These are phyloP conservation scores for Papilio machaon DNA, from an alignment of 1,140 invertebrate species.

Conservation along the genomic window DNA sequence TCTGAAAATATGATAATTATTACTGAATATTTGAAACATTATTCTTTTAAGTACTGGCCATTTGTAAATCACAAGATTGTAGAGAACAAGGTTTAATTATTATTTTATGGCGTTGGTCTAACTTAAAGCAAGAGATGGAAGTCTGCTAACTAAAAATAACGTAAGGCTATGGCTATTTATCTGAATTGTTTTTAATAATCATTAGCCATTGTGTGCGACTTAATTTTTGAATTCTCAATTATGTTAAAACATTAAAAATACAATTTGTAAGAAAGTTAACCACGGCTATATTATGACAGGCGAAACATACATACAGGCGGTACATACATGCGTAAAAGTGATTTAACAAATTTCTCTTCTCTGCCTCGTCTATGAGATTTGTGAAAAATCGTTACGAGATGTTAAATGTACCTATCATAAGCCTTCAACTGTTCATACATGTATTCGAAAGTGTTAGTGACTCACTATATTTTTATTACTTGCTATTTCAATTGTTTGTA, in stretches of 20 bases:
- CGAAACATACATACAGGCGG: neutral
- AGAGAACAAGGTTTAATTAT: neutral
- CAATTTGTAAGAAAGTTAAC: neutral
- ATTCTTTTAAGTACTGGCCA: neutral
- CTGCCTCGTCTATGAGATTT: constrained; percentile 1
- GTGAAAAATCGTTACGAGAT: constrained; percentile 3
- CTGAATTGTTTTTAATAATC: neutral
- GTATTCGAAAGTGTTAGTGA: constrained; percentile 13
- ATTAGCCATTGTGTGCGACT: neutral
- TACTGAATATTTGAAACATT: neutral
- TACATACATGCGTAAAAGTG: neutral
- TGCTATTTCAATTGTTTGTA: neutral
- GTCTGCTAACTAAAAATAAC: no score
- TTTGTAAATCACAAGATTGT: neutral
- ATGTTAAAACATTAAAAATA: no score
- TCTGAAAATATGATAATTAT: constrained; percentile 80
- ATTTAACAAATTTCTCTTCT: constrained; percentile 4
- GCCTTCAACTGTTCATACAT: neutral
- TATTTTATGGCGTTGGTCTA: no score
- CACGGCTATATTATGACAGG: neutral
- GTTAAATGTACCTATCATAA: constrained; percentile 10
- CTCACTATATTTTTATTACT: neutral
- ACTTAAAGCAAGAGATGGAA: no score
- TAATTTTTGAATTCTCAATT: neutral
- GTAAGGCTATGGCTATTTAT: neutral